Base-by-base conservation (phyloP, 2,797 vertebrate genomes). In the Moxostoma hubbsi region DNA sequence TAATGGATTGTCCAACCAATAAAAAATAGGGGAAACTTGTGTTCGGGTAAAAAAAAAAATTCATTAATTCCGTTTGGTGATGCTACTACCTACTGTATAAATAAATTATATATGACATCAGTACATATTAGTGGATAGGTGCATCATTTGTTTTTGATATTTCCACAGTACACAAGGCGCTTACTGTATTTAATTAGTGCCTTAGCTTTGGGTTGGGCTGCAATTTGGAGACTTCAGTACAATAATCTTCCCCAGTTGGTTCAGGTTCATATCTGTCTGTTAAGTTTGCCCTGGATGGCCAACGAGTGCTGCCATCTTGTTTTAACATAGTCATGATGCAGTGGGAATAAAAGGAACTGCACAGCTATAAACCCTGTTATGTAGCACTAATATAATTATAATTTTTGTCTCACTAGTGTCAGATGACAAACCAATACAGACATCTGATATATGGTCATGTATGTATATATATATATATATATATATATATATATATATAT, bases 291-390 rank as follows among this genome's bases (percentile, higher is more conserved):
- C 12, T 24, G 24, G 16, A 0, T 79, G 72, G 45, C 24, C 10
- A 13, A 47, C 50, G 6, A 75, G 73, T 71, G 65, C 81, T 85
- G 83, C 81, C 65, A 54, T 74, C 81, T 58, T 15, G 61, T 77
- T 81, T 74, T 85, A 16, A 16, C 3, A 24, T 13, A 58, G 54
- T 13, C 69, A 24, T 59, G 65, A 36, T 73, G 36, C 73, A 80
- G 57, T 18, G 24, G 5, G 10, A 79, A 7, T 9, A 68, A 7
- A 67, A 59, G 43, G 53, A 76, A 59, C 49, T n/a, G 74, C 16
- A 51, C 10, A 43, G 62, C 61, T 49, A 15, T 63, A 63, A 64
- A 55, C 62, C 24, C 47, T 55, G 61, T 7, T 55, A 67, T 66
- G 65, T 57, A 66, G 15, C 45, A 15, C 47, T 72, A 62, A 68